These are phyloP conservation scores for Isaurus tuberculatus DNA, from an alignment of 92 coral and sea anemone genomes.

Conservation along the genomic window DNA sequence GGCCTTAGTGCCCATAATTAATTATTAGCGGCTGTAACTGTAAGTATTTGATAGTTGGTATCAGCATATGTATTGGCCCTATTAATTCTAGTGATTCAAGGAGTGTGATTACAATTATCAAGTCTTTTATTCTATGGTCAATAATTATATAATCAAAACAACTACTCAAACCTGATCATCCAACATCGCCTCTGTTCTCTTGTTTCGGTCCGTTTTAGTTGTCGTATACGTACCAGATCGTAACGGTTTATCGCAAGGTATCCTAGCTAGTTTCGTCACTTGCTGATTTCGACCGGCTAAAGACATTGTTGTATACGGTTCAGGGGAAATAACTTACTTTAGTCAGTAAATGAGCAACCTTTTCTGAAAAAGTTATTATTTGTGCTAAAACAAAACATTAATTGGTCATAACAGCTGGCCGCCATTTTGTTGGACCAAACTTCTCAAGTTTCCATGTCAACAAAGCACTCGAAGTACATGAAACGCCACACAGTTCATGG, in stretches of 20 bases:
- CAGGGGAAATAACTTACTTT: background rate
- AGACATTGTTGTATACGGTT: background rate
- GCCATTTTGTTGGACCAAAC: conserved; percentile 64
- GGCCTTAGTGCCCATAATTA: too few species aligned
- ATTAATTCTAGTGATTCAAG: too few species aligned
- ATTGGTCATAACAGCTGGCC: conserved; percentile 34
- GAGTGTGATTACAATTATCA: too few species aligned
- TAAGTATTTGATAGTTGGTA: too few species aligned
- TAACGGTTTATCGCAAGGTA: conserved; percentile 1
- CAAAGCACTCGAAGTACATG: background rate
- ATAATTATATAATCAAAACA: background rate
- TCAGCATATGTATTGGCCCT: too few species aligned
- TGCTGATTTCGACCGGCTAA: conserved; percentile 32
- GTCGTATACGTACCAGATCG: conserved; percentile 48
- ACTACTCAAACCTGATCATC: conserved; percentile 76
- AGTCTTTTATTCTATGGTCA: too few species aligned
- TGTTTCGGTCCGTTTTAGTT: conserved; percentile 63
- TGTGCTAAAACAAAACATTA: background rate
- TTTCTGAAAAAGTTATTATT: background rate
- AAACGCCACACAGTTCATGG: too few species aligned
- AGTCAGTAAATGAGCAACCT: background rate
- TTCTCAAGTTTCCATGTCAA: conserved; percentile 64
- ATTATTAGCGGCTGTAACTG: too few species aligned
- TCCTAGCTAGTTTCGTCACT: background rate
- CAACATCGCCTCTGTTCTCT: conserved; percentile 76